Evolutionary conservation across 2,113 vertebrate genomes (phyloP).

Genomic region (Neotoma lepida): DNA sequence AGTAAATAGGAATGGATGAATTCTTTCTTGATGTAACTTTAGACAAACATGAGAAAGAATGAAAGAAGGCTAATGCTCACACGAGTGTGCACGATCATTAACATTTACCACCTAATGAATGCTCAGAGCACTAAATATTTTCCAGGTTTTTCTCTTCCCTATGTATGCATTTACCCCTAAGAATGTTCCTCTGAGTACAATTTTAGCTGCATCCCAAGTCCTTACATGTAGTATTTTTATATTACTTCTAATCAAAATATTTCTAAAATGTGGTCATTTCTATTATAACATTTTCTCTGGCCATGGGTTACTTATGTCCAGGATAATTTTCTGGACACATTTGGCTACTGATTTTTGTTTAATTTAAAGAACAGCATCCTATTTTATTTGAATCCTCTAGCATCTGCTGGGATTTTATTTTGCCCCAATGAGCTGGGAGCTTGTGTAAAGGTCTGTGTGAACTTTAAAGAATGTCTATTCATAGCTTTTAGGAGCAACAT

Average conservation of each 20-base stretch:
- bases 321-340: not conserved
- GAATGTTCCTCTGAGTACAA: slow-evolving; percentile 22
- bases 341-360: slow-evolving; percentile 32
- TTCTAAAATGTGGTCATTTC: slow-evolving; percentile 19
- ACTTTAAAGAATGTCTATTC: not conserved
- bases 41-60: not conserved
- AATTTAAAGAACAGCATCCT: slow-evolving; percentile 1
- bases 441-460: not conserved
- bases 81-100: not conserved
- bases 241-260: slow-evolving; percentile 30
- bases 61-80: not conserved
- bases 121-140: not conserved
- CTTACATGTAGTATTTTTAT: not conserved
- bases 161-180: not conserved
- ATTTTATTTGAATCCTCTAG: not conserved
- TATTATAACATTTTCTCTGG: not conserved
- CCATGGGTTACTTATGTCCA: not conserved
- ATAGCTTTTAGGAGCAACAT: not conserved
- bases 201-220: not conserved
- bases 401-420: not conserved
- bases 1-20: not conserved
- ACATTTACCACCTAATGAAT: not conserved
- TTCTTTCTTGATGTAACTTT: not conserved
- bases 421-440: not conserved
- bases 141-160: slow-evolving; percentile 14